Conservation (phyloP, 37 sponge, comb jelly and placozoan genomes). For the Chondrilla cf. caribensis region DNA sequence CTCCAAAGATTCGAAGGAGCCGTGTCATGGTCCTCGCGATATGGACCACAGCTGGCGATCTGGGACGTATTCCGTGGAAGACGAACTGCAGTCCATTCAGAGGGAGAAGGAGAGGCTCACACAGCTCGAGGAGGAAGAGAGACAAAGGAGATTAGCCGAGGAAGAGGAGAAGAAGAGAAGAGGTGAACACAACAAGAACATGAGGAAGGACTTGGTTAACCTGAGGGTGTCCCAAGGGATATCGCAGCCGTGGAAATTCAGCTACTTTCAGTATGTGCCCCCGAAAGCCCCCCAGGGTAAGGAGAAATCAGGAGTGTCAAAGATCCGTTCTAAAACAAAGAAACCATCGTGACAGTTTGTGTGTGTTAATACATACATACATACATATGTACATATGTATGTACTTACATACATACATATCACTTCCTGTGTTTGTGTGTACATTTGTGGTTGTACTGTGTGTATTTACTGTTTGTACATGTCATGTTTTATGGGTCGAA, state of each 20-base stretch:
- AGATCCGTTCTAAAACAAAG: neutral
- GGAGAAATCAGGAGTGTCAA: too few species aligned
- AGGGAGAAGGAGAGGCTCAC: neutral
- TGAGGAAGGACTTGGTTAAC: conserved; percentile 21
- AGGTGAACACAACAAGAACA: conserved; percentile 34
- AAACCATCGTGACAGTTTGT: too few species aligned
- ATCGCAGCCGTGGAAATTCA: conserved; percentile 29
- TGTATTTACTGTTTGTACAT: too few species aligned
- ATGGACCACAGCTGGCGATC: neutral
- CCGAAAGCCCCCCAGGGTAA: neutral
- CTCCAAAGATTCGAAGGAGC: neutral
- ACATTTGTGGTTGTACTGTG: too few species aligned
- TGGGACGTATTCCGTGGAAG: neutral
- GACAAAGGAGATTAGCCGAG: neutral
- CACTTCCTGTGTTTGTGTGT: too few species aligned
- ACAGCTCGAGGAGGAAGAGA: neutral
- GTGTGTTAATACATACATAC: neutral
- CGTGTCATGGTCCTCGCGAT: neutral
- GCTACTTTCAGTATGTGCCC: conserved; percentile 53
- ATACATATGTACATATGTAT: too few species aligned
- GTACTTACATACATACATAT: too few species aligned
- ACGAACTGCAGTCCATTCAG: neutral
- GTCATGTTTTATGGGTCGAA: too few species aligned
- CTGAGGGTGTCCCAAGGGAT: conserved; percentile 15
- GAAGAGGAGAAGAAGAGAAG: conserved; percentile 22